Base-by-base conservation (phyloP, 2,888 invertebrate genomes). In the Megaustenia siamemsis region DNA sequence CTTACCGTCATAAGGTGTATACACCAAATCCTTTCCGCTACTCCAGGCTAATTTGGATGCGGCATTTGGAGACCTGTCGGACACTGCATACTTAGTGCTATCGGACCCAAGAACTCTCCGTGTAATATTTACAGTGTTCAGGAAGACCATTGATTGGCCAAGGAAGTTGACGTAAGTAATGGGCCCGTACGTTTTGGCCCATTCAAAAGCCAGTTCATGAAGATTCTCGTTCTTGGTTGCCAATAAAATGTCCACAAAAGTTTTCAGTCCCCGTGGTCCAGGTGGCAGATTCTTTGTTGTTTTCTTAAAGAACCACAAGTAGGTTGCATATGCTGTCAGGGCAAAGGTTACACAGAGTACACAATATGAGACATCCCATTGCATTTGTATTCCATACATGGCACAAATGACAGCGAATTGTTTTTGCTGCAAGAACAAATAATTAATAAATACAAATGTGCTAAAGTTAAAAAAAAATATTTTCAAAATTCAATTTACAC, bases 181-280 rank as follows among this genome's bases (percentile, higher is more conserved):
- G 21, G 78, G 56, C 35, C 84, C 84, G 15, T 84, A 84, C n/a
- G 56, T 53, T 38, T 18, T 40, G 21, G 71, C 71, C 84, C 84
- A 79, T 38, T 68, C 77, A 28, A 43, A 35, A 18, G 84, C 84
- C 40, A 78, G 71, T 38, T 78, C 71, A 28, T 76, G 78, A 12
- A 84, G 28, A 21, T 38, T 60, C 6, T 56, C 84, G 12, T 56
- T 49, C 78, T 15, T 10, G 4, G 35, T 40, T 8, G 71, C 78
- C 35, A 38, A n/a, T 35, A 71, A 45, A 49, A 84, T 6, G 8
- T 49, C 18, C 21, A 38, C 15, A 1, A 43, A 8, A 8, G 63
- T 32, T n/a, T 35, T n/a, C 69, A 32, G 18, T 32, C 60, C 79
- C 49, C 63, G n/a, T 0, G 84, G 79, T 18, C 84, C 84, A 0